phyloP scores from a whole-genome alignment of 2,113 vertebrate genomes.

The Clarias macrocephalus region DNA sequence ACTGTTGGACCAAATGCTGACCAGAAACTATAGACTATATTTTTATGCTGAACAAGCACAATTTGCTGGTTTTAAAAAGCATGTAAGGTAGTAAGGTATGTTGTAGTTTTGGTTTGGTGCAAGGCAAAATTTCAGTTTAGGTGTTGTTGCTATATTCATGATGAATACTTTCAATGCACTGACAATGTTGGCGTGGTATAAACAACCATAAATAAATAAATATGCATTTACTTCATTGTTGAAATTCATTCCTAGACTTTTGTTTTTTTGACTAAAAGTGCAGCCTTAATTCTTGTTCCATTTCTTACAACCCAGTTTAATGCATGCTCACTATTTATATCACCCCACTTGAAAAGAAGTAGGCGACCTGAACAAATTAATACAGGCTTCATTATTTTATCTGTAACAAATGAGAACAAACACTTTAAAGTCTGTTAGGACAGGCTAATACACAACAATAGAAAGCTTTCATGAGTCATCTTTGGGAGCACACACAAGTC shows the following conservation, averaged over 20 bases:
- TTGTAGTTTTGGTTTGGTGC: background rate
- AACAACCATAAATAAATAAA: too few species aligned
- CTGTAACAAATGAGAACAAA: background rate
- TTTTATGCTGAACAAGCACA: background rate
- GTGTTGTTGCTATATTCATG: background rate
- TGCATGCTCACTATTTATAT: background rate
- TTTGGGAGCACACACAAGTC: background rate
- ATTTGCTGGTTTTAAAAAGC: background rate
- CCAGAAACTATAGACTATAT: background rate
- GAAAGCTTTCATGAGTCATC: background rate
- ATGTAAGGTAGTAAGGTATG: too few species aligned
- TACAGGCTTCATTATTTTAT: background rate
- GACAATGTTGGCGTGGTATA: background rate
- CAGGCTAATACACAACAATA: background rate
- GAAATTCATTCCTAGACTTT: background rate
- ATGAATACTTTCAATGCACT: background rate
- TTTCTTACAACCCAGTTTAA: background rate
- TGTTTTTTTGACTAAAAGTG: background rate
- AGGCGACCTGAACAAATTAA: background rate
- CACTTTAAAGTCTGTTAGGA: background rate
- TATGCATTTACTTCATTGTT: background rate
- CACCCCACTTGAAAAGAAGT: background rate
- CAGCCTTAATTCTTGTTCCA: conserved; percentile 9
- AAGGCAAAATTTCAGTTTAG: background rate
- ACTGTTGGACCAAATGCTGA: background rate